phyloP scores from a whole-genome alignment of 1,140 invertebrate species.

The Trissolcus basalis region DNA sequence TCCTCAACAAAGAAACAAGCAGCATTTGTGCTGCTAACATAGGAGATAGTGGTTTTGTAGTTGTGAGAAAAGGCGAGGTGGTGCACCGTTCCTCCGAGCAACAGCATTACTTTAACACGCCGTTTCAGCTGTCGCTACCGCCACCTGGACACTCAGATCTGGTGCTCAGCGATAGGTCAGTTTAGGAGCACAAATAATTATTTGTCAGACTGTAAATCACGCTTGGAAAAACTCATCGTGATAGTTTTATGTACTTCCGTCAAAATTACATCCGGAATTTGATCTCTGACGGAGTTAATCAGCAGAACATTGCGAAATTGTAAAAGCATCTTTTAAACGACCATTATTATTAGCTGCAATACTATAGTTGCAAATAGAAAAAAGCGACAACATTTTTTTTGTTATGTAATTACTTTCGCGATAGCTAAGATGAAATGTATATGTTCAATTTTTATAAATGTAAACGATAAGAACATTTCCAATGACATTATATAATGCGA shows the following conservation, averaged over 20 bases:
- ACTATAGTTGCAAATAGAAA: no score
- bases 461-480: no score
- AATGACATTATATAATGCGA: constrained; percentile 3
- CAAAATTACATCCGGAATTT: constrained; percentile 20
- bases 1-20: constrained; percentile 91
- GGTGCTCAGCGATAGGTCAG: constrained; percentile 90
- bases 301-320: constrained; percentile 12
- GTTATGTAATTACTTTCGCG: no score
- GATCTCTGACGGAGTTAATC: constrained; percentile 5
- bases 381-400: no score
- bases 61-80: constrained; percentile 90
- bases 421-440: no score
- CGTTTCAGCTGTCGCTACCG: constrained; percentile 95
- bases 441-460: no score
- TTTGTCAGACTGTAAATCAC: no score
- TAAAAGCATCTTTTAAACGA: constrained; percentile 1
- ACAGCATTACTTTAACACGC: constrained; percentile 99
- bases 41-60: constrained; percentile 98
- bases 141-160: constrained; percentile 90
- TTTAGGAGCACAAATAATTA: not conserved
- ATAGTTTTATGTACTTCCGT: constrained; percentile 6
- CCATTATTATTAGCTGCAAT: no score
- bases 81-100: constrained; percentile 96
- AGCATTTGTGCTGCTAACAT: constrained; percentile 97
- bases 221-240: no score